Evolutionary conservation across 2,888 invertebrate genomes (phyloP).

Genomic region (Nephrotoma appendiculata): DNA sequence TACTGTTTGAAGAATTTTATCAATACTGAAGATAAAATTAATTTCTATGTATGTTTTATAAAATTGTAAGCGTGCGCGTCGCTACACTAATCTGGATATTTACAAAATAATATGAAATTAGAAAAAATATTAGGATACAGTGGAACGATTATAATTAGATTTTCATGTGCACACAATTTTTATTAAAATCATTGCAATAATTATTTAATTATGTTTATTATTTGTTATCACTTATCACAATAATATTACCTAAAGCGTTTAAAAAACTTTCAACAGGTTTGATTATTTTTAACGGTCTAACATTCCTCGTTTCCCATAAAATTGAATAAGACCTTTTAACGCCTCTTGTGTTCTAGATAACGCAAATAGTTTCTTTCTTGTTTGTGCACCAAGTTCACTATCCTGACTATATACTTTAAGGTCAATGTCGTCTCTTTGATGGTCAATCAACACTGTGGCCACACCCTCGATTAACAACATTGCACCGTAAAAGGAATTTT

Average conservation of each 20-base stretch:
- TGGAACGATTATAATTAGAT: neutral
- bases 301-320: neutral
- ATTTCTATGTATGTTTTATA: neutral
- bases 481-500: neutral
- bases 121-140: neutral
- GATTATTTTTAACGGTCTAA: neutral
- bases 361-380: neutral
- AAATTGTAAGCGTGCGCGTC: neutral
- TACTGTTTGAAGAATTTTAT: neutral
- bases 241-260: too few relatives aligned
- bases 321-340: neutral
- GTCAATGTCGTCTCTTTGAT: neutral
- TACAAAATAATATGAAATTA: neutral
- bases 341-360: neutral
- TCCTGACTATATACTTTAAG: neutral
- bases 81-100: neutral
- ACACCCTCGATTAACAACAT: neutral
- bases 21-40: neutral
- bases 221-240: too few relatives aligned
- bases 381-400: neutral
- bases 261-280: too few relatives aligned
- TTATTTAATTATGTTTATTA: too few relatives aligned
- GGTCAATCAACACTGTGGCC: neutral
- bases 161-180: neutral
- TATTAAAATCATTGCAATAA: too few relatives aligned